phyloP scores from a whole-genome alignment of 1,140 invertebrate genomes.

The Ostrea denselamellosa region DNA sequence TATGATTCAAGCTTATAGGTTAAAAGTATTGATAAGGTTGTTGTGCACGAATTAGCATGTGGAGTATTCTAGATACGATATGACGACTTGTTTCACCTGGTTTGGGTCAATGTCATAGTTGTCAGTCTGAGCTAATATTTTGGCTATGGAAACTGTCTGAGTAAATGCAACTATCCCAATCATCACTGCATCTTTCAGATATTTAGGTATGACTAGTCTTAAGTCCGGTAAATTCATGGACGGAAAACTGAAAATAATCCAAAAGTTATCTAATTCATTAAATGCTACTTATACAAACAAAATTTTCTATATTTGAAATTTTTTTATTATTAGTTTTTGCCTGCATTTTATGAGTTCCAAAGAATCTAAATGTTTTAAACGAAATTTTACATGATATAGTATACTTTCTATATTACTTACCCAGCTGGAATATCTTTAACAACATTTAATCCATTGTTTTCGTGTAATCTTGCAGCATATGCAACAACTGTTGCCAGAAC shows the following conservation, averaged over 20 bases:
- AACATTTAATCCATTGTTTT: conserved; percentile 74
- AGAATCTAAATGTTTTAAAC: neutral
- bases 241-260: conserved; percentile 64
- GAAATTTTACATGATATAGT: neutral
- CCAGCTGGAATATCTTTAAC: conserved; percentile 72
- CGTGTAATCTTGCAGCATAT: conserved; percentile 69
- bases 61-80: no score
- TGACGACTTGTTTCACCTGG: conserved; percentile 61
- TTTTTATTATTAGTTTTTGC: neutral
- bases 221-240: conserved; percentile 64
- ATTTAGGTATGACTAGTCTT: conserved; percentile 51
- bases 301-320: neutral
- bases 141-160: conserved; percentile 78
- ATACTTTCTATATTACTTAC: conserved; percentile 43
- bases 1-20: no score
- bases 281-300: neutral
- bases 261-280: neutral
- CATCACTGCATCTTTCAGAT: conserved; percentile 71
- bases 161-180: conserved; percentile 78
- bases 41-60: no score
- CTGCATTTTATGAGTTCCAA: neutral
- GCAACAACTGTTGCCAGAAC: conserved; percentile 75
- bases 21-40: no score
- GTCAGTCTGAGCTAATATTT: conserved; percentile 79
- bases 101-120: conserved; percentile 78